These are phyloP conservation scores for Seladonia tumulorum DNA, from an alignment of 2,888 invertebrate genomes.

Conservation along the genomic window DNA sequence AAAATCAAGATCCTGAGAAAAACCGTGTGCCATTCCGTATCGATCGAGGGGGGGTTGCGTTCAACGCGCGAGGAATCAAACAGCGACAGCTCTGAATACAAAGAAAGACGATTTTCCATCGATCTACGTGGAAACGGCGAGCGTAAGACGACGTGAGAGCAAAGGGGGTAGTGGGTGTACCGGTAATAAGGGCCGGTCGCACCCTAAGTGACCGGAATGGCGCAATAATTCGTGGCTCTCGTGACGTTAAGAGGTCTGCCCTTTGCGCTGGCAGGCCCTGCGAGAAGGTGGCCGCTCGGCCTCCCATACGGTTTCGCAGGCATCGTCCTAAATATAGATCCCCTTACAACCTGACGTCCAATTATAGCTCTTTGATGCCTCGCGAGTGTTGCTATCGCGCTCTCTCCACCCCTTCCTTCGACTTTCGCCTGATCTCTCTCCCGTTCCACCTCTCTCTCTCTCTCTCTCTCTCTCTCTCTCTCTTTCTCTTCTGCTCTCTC, in stretches of 20 bases:
- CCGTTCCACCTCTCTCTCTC: not conserved
- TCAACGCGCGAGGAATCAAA: not conserved
- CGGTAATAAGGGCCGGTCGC: constrained; percentile 82
- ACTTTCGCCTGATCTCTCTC: constrained; percentile 40
- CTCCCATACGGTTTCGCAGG: constrained; percentile 75
- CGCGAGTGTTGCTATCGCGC: constrained; percentile 66
- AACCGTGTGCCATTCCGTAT: not conserved
- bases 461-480: constrained; percentile 20
- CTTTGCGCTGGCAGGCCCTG: constrained; percentile 73
- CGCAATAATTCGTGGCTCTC: constrained; percentile 83
- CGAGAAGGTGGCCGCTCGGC: constrained; percentile 66
- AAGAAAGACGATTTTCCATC: constrained; percentile 41
- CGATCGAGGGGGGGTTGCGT: not conserved
- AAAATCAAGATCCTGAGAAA: not conserved
- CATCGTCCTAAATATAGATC: constrained; percentile 81
- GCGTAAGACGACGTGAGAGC: constrained; percentile 38
- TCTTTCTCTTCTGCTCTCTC: not conserved
- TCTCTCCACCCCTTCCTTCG: constrained; percentile 33
- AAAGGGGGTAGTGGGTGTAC: constrained; percentile 57
- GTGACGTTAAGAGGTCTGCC: constrained; percentile 83
- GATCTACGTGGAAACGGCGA: constrained; percentile 48
- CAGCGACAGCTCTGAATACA: not conserved
- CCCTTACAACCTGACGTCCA: constrained; percentile 80
- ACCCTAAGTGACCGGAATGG: constrained; percentile 83
- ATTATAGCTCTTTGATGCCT: constrained; percentile 83